Evolutionary conservation across 2,888 invertebrate species (phyloP), one percentile per base, ranked within the genome.

Genomic region (Dicycla oo): DNA sequence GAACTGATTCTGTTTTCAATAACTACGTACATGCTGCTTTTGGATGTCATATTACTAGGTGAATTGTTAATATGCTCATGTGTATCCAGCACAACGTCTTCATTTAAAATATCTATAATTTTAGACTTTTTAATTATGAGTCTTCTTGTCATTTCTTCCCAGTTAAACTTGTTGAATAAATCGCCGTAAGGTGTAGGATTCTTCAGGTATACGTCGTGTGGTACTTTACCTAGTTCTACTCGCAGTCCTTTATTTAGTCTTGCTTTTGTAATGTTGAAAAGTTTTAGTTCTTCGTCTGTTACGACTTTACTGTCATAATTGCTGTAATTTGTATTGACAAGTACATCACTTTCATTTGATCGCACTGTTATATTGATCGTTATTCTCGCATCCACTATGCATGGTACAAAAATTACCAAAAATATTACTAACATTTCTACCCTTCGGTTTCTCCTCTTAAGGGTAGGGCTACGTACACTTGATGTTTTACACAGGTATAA

Each of bases 131-230:
- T 87, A 0, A 94, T 74, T 13, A 38, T 77, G 11, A 94, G 30
- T 61, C 84, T 87, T 79, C 93, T 88, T 40, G 77, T 82, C 0
- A 91, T 88, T 81, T 91, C 86, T 3, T 86, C 84, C 95, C 95
- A 95, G 65, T 93, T 77, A 72, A 81, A 93, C 53, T 89, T 85
- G 45, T 88, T 51, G 66, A 88, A 95, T 13, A 94, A 62, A 68
- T 94, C 78, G 0, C 90, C 89, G 51, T 93, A 92, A 0, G 83
- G 74, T 0, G 95, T 95, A 0, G 94, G 94, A 43, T 95, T 93
- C 64, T 86, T 92, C 2, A 94, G 56, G 68, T 90, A 95, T 20
- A 94, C 82, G 11, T 91, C 86, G 0, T 93, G 83, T 0, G 95
- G 94, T 6, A 60, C 80, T 78, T 82, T 92, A 0, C 94, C 94